These are phyloP conservation scores for Calameuta pallipes DNA, from an alignment of 2,888 invertebrate genomes.

Conservation along the genomic window DNA sequence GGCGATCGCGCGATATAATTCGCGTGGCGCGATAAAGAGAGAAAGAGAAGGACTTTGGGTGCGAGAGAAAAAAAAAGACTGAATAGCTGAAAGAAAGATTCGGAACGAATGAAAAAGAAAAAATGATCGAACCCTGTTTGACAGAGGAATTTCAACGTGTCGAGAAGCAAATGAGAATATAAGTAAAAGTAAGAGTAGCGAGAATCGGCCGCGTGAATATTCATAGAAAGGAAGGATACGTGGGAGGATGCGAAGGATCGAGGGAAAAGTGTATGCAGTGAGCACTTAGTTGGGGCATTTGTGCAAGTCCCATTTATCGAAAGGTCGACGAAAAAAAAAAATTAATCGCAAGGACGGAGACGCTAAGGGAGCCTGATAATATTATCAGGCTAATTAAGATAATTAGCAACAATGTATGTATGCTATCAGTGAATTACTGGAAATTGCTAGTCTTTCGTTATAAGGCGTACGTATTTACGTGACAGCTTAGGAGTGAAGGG, in stretches of 20 bases:
- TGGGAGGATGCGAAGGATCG: not conserved
- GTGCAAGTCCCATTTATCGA: not conserved
- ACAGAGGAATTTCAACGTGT: not conserved
- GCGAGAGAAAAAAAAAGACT: too few relatives aligned
- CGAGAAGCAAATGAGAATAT: not conserved
- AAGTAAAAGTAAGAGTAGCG: not conserved
- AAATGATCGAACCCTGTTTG: not conserved
- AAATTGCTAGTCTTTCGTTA: not conserved
- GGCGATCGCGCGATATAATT: slow-evolving; percentile 44
- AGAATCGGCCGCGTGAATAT: not conserved
- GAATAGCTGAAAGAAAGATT: too few relatives aligned
- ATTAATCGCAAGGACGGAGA: not conserved
- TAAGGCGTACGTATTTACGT: not conserved
- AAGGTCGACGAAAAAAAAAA: not conserved
- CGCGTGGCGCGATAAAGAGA: not conserved
- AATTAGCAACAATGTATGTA: not conserved
- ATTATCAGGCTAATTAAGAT: not conserved
- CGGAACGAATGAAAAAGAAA: not conserved
- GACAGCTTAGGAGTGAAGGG: not conserved
- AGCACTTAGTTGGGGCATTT: too few relatives aligned
- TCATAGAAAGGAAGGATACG: not conserved
- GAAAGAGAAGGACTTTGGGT: too few relatives aligned
- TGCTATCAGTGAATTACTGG: not conserved
- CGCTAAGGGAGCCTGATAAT: not conserved
- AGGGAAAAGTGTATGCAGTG: not conserved